Conservation (phyloP, 2,113 vertebrate genomes). For the Zingel zingel region DNA sequence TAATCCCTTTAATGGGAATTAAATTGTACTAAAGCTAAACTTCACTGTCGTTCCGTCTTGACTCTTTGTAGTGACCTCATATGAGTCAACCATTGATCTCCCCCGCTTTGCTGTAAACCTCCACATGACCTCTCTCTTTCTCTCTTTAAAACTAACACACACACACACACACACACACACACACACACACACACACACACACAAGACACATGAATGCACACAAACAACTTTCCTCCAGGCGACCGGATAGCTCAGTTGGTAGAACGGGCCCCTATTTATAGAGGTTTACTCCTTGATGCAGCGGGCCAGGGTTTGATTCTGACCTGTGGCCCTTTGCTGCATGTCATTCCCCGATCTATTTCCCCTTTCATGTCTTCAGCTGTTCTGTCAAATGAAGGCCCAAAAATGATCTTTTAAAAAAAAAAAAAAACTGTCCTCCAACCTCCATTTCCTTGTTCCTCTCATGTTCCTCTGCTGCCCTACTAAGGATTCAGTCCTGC, state of each 20-base stretch:
- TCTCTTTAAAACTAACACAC: neutral
- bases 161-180: slow-evolving; percentile 1
- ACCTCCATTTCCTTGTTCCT: slow-evolving; percentile 76
- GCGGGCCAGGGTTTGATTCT: too few species aligned
- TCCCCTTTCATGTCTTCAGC: too few species aligned
- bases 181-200: slow-evolving; percentile 8
- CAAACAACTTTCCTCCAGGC: slow-evolving; percentile 41
- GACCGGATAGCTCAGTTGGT: too few species aligned
- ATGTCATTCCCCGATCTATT: too few species aligned
- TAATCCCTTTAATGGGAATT: too few species aligned
- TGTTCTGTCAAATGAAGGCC: too few species aligned
- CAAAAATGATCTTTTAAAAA: too few species aligned
- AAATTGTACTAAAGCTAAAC: neutral
- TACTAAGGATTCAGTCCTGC: slow-evolving; percentile 91
- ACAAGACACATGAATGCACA: slow-evolving; percentile 8
- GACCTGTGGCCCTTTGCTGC: too few species aligned
- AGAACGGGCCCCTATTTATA: too few species aligned
- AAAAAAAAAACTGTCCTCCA: slow-evolving; percentile 46
- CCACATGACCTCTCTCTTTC: slow-evolving; percentile 32
- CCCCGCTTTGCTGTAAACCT: slow-evolving; percentile 28
- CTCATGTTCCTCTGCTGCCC: slow-evolving; percentile 88
- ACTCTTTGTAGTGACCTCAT: neutral
- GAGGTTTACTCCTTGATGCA: too few species aligned
- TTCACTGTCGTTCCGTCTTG: neutral
- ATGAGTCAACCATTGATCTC: neutral